Base-by-base conservation (phyloP, 2,113 vertebrate species). In the Lichenostomus cassidix region DNA sequence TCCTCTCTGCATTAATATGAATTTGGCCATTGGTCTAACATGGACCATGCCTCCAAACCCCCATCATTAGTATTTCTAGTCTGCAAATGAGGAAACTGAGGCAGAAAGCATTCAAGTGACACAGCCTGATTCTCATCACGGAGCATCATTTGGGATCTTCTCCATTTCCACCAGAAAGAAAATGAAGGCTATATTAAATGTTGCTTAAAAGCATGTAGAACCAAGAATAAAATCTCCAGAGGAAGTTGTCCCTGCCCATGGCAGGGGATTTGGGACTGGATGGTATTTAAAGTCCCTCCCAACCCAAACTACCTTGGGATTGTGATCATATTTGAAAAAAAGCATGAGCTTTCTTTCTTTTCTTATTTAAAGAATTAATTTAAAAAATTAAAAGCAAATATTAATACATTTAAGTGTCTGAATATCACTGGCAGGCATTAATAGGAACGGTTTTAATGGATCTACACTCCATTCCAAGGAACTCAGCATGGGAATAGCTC, bases 21-120 rank as follows among this genome's bases (percentile, higher is more conserved):
- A 80, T 60, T 27, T 64, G 35, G 25, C 7, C 18, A 44, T 50
- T 11, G 9, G 5, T 77, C 53, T 64, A 1, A 28, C 25, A 53
- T 11, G 7, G 15, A 8, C 1, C 0, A 0, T 31, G 10, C 44
- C 12, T 58, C 55, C 42, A 89, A 77, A 33, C 6, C 5, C 16
- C 7, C 18, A 41, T 4, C 7, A 21, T 44, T 24, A 65, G 5
- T 24, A 35, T 60, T 73, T 65, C n/a, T 68, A 2, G 10, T n/a
- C 71, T 78, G 31, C 8, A 75, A 31, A 42, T 14, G 65, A 67
- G 52, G 35, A 79, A 93, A 78, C 35, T 42, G 82, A 92, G 33
- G n/a, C 55, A 78, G 19, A 62, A 62, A 74, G 11, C 18, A 46
- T 13, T 46, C 5, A 18, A 25, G 10, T 31, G 24, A 37, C 8